These are phyloP conservation scores for Sesia apiformis DNA, from an alignment of 2,888 invertebrate species.

Conservation along the genomic window DNA sequence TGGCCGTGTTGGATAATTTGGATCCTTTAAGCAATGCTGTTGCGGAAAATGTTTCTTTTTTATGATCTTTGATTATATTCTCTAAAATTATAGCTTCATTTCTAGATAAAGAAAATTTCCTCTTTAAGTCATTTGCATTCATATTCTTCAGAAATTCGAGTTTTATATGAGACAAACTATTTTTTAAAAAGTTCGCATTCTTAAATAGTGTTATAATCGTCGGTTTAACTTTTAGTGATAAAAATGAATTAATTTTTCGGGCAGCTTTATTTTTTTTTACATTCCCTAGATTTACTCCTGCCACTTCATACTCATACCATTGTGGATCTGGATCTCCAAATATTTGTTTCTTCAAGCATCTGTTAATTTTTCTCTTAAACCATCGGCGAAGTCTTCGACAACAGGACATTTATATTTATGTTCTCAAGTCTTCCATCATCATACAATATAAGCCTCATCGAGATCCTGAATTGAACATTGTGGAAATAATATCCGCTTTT, in stretches of 20 bases:
- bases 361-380: neutral
- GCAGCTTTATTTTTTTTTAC: slow-evolving; percentile 17
- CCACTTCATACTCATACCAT: slow-evolving; percentile 21
- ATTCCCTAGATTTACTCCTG: slow-evolving; percentile 18
- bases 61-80: slow-evolving; percentile 16
- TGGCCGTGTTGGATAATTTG: slow-evolving; percentile 5
- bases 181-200: neutral
- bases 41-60: slow-evolving; percentile 12
- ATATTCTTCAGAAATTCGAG: neutral
- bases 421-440: neutral
- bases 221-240: neutral
- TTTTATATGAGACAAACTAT: neutral
- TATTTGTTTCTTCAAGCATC: slow-evolving; percentile 1
- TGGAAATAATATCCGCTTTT: too few relatives aligned
- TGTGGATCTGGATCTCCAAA: slow-evolving; percentile 19
- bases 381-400: neutral
- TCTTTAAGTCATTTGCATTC: slow-evolving; percentile 14
- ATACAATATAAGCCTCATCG: neutral
- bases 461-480: too few relatives aligned
- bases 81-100: slow-evolving; percentile 12
- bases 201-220: neutral
- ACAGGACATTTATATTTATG: too few relatives aligned
- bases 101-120: slow-evolving; percentile 12
- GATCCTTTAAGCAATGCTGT: slow-evolving; percentile 5
- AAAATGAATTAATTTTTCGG: neutral